These are phyloP conservation scores for Smithornis capensis DNA, from an alignment of 2,113 vertebrate species.

Conservation along the genomic window DNA sequence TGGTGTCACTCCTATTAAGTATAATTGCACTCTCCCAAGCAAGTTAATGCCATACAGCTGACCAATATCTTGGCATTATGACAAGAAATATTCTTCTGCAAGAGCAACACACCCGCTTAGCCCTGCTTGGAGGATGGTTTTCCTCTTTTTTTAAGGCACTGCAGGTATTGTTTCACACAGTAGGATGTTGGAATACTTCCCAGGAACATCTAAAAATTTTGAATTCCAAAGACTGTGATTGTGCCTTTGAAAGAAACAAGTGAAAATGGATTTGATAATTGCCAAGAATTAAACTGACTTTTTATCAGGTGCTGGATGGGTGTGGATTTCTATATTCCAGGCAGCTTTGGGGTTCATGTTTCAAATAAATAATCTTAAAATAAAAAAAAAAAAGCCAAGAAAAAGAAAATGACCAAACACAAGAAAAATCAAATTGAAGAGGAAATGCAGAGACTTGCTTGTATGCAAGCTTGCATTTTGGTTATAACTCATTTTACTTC, in stretches of 20 bases:
- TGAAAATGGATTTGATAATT: not conserved
- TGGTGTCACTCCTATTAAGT: fast-evolving
- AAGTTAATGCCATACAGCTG: not conserved
- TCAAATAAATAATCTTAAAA: not conserved
- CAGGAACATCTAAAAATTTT: not conserved
- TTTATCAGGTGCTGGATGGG: not conserved
- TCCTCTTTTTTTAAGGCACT: not conserved
- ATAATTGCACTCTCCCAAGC: not conserved
- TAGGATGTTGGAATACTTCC: not conserved
- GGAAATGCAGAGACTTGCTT: not conserved
- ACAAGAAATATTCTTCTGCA: not conserved
- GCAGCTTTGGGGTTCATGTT: not conserved
- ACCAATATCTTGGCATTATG: not conserved
- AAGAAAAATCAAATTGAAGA: not conserved
- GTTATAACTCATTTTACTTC: not conserved
- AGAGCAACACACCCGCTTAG: not conserved
- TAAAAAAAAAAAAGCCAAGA: not conserved
- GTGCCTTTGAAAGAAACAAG: not conserved
- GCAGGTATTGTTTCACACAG: not conserved
- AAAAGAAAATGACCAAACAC: too few species aligned
- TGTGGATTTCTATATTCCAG: not conserved
- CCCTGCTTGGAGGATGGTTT: not conserved
- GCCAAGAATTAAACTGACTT: not conserved
- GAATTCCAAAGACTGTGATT: not conserved
- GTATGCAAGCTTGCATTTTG: fast-evolving